Evolutionary conservation across 1,140 invertebrate species (phyloP).

Genomic region (Drosophila leontia): DNA sequence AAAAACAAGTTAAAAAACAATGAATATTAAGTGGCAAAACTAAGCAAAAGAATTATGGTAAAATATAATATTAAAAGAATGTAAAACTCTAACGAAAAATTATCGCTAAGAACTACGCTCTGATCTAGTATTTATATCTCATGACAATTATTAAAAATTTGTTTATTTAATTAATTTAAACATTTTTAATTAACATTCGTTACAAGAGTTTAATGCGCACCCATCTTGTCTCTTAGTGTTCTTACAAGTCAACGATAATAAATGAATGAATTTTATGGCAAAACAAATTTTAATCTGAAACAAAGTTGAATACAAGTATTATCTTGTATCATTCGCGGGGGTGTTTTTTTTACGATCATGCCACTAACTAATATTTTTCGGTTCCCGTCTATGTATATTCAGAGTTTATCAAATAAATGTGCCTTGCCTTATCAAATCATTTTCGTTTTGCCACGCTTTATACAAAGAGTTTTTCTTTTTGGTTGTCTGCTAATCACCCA

Average conservation of each 20-base stretch:
- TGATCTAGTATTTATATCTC: too few species aligned
- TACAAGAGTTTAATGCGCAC: rapidly evolving
- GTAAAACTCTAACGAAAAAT: too few species aligned
- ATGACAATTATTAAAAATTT: too few species aligned
- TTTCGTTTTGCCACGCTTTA: neutral
- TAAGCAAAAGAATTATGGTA: too few species aligned
- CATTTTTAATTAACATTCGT: neutral
- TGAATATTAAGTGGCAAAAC: too few species aligned
- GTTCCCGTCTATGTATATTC: neutral
- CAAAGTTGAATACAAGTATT: neutral
- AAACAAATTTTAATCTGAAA: neutral
- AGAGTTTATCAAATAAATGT: neutral
- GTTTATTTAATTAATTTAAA: neutral
- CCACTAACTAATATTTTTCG: neutral
- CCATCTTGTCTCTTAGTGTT: neutral
- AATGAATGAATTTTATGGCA: neutral
- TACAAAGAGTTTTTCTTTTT: neutral
- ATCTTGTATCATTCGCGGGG: neutral
- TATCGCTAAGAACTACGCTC: too few species aligned
- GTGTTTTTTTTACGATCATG: neutral
- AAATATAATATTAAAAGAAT: too few species aligned
- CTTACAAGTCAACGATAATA: neutral
- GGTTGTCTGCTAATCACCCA: neutral
- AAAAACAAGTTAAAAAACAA: too few species aligned
- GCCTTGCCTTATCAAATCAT: neutral